These are phyloP conservation scores for Lasius platythorax DNA, from an alignment of 2,888 invertebrate species.

Conservation along the genomic window DNA sequence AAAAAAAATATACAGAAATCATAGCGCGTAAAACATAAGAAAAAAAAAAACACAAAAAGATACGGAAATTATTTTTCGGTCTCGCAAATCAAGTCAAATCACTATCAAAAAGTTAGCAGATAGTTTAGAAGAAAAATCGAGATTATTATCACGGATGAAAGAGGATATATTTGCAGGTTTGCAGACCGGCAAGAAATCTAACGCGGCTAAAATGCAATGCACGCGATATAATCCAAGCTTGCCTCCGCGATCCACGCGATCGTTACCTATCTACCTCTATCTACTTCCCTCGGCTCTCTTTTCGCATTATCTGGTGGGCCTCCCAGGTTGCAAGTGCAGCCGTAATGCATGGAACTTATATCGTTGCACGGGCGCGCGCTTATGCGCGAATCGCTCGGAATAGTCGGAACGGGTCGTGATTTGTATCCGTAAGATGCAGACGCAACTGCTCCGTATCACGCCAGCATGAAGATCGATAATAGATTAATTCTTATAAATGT, in stretches of 20 bases:
- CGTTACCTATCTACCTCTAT: conserved; percentile 18
- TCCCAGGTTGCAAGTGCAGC: conserved; percentile 69
- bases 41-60: background rate
- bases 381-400: conserved; percentile 16
- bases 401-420: conserved; percentile 40
- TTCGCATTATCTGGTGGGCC: conserved; percentile 70
- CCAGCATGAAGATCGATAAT: background rate
- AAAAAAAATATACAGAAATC: background rate
- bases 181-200: conserved; percentile 60
- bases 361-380: conserved; percentile 41
- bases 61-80: background rate
- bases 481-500: background rate
- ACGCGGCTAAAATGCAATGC: conserved; percentile 64
- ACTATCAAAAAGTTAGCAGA: background rate
- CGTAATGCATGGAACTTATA: conserved; percentile 63
- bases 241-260: conserved; percentile 36
- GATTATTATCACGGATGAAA: conserved; percentile 20
- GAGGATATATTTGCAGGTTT: background rate
- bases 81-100: background rate
- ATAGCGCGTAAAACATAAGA: background rate
- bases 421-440: conserved; percentile 35
- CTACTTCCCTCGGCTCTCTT: conserved; percentile 50
- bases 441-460: conserved; percentile 5
- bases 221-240: conserved; percentile 59
- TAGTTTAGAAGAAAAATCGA: background rate